Percentiles rank a stretch among this genome's conserved stretches.
Evolutionary conservation across 1,140 invertebrate species (phyloP).

Genomic region (Yoshiicerus persimilis): DNA sequence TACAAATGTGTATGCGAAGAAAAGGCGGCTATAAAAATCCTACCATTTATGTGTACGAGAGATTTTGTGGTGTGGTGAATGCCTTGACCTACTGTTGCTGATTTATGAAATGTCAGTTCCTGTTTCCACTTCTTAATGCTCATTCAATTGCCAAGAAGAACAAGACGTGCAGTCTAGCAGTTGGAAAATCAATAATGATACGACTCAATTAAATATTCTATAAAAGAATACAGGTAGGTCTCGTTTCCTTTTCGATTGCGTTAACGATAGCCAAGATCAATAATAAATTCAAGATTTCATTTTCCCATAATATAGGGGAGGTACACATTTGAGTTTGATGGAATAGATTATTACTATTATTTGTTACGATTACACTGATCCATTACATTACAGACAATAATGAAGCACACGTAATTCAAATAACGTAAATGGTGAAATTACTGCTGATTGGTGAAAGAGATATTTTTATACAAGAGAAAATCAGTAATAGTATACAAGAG

Average conservation of each 20-base stretch:
- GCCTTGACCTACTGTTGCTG: not conserved
- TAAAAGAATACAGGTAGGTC: not conserved
- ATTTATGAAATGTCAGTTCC: not conserved
- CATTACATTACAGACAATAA: not conserved
- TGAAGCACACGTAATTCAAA: no score
- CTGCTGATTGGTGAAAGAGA: not conserved
- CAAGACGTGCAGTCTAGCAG: not conserved
- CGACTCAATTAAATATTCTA: not conserved
- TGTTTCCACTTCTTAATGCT: not conserved
- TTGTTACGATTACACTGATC: not conserved
- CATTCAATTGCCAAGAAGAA: not conserved
- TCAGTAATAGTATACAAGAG: not conserved
- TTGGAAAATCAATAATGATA: not conserved
- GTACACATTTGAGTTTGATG: not conserved
- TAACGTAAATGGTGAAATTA: no score
- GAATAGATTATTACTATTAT: no score
- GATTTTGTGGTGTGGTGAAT: not conserved
- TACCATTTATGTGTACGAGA: no score
- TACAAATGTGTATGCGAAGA: no score
- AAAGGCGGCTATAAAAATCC: no score
- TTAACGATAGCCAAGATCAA: not conserved
- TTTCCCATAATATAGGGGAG: not conserved
- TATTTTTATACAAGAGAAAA: not conserved
- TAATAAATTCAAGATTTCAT: not conserved
- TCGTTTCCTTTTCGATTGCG: not conserved